Base-by-base conservation (phyloP, 2,797 vertebrate genomes). In the Benthosema pterotum region DNA sequence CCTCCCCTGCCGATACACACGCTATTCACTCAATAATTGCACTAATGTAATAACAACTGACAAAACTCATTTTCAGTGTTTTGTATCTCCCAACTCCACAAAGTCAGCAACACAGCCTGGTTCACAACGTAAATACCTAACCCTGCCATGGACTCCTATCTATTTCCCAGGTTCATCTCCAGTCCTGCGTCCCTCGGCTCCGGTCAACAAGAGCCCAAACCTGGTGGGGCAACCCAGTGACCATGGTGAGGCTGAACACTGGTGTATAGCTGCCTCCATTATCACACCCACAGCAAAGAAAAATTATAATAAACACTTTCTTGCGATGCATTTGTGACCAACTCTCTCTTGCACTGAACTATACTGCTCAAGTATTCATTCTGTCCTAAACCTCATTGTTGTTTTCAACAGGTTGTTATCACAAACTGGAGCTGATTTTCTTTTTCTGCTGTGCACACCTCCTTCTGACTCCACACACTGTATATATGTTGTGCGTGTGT, bases 161-260 rank as follows among this genome's bases (percentile, higher is more conserved):
- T 72, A 12, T 90, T 89, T 85, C 67, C 66, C 78, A 79, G 56
- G 60, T 68, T 77, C 69, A 64, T 48, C 56, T 62, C 65, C 75
- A 79, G 82, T 72, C 70, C 76, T 63, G 54, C 81, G 1, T 3
- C 65, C 78, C 1, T 2, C 68, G 54, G 52, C 61, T 77, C 75
- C 79, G 52, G 77, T 57, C 55, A 89, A 83, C 79, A 86, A 87
- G 67, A 85, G 53, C 55, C 54, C 65, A 59, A 93, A 92, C 85
- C 75, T 90, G 76, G 90, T 89, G 78, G 87, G 82, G 58, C 89
- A 91, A 65, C 75, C 74, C 5, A 79, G 57, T 52, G 78, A 84
- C 45, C 83, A 88, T 47, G 90, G 91, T 94, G 77, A 93, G 88
- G 49, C 61, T 72, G 47, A 67, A 45, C 18, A 68, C 22, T 53